A percentile compares a stretch with the other conserved stretches of the same genome.
Evolutionary conservation across 2,113 vertebrate genomes (phyloP).

Genomic region (Oryzias celebensis): DNA sequence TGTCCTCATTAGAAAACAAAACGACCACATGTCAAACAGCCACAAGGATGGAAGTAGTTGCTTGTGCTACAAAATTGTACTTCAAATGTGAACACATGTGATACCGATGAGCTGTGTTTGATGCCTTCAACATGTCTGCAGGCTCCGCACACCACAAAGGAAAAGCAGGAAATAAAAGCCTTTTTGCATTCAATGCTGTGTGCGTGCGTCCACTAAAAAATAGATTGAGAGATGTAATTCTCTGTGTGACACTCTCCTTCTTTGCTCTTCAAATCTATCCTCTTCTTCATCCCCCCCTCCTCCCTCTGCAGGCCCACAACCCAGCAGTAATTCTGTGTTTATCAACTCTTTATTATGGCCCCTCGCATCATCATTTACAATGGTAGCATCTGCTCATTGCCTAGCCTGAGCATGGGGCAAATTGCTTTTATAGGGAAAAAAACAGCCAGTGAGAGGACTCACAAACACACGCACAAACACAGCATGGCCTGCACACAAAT

Average conservation of each 20-base stretch:
- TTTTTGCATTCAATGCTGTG: no score
- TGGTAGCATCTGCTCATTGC: constrained; percentile 84
- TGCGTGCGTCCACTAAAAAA: not conserved
- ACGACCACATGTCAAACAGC: no score
- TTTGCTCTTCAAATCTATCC: not conserved
- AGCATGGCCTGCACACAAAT: constrained; percentile 65
- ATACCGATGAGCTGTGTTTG: no score
- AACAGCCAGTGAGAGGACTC: constrained; percentile 66
- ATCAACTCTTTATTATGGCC: constrained; percentile 83
- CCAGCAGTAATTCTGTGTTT: constrained; percentile 83
- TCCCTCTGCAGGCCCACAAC: constrained; percentile 59
- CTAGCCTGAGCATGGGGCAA: constrained; percentile 80
- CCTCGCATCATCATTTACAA: constrained; percentile 82
- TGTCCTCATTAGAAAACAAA: no score
- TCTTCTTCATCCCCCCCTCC: not conserved
- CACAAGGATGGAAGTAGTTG: no score
- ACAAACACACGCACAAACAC: constrained; percentile 44
- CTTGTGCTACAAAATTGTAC: no score
- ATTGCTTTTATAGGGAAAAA: constrained; percentile 82
- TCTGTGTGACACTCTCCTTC: constrained; percentile 5
- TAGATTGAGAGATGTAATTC: constrained; percentile 3
- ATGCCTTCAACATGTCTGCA: no score
- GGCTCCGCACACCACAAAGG: no score
- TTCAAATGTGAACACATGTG: no score
- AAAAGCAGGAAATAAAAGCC: no score